Evolutionary conservation across 2,888 invertebrate species (phyloP).

Genomic region (Plagodis dolabraria): DNA sequence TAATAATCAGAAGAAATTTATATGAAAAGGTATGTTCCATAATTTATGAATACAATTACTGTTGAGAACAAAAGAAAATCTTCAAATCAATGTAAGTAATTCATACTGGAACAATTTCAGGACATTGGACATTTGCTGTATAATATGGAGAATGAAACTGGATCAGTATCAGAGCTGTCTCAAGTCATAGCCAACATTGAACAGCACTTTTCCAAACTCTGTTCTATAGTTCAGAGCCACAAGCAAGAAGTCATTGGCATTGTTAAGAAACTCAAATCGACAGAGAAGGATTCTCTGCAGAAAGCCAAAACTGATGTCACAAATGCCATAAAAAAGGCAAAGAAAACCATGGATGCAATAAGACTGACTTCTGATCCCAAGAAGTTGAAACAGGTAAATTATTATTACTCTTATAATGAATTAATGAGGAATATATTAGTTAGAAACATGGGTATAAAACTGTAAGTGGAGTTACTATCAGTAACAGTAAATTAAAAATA

Average conservation of each 20-base stretch:
- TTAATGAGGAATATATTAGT: too few relatives aligned
- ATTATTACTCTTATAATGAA: neutral
- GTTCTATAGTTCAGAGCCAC: constrained; percentile 78
- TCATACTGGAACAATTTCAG: constrained; percentile 44
- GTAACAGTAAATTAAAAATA: too few relatives aligned
- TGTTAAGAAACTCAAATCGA: constrained; percentile 56
- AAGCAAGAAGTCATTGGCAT: constrained; percentile 72
- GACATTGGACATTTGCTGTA: constrained; percentile 70
- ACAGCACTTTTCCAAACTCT: constrained; percentile 81
- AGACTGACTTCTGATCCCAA: constrained; percentile 47
- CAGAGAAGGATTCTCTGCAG: constrained; percentile 62
- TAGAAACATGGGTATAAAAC: too few relatives aligned
- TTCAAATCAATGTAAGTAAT: too few relatives aligned
- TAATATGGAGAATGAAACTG: constrained; percentile 63
- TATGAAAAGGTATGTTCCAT: too few relatives aligned
- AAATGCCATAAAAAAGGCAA: constrained; percentile 58
- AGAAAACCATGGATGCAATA: constrained; percentile 51
- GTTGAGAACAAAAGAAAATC: too few relatives aligned
- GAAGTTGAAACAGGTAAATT: constrained; percentile 58
- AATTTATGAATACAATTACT: too few relatives aligned
- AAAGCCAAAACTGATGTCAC: constrained; percentile 58
- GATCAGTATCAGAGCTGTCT: constrained; percentile 52
- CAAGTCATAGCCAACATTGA: constrained; percentile 64
- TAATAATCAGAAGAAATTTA: too few relatives aligned
- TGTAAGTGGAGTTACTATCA: too few relatives aligned